Evolutionary conservation across 1,140 invertebrate genomes (phyloP).

Genomic region (Ceratosolen fusciceps): DNA sequence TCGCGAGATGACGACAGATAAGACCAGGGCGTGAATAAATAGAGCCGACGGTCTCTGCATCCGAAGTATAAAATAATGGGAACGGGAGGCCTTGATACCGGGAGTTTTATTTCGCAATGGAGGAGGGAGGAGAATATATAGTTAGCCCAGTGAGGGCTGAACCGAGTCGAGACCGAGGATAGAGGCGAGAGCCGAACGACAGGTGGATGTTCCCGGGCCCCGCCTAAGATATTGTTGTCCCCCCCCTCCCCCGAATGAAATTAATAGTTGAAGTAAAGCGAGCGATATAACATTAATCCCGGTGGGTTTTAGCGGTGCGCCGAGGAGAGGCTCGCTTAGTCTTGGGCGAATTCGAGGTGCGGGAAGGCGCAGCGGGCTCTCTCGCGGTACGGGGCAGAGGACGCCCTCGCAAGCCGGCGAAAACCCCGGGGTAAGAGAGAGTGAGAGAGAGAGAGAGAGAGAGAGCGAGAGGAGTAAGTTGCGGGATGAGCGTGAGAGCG

Average conservation of each 20-base stretch:
- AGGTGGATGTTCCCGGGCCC: constrained; percentile 46
- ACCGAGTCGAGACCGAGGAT: constrained; percentile 3
- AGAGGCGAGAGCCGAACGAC: constrained; percentile 41
- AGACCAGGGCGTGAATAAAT: no score
- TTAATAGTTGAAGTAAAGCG: constrained; percentile 63
- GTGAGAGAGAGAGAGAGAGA: constrained; percentile 27
- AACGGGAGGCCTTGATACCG: no score
- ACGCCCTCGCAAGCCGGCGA: neutral
- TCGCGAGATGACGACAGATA: no score
- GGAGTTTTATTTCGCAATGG: no score
- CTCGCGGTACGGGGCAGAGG: constrained; percentile 1
- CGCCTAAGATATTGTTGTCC: constrained; percentile 62
- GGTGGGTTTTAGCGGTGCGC: constrained; percentile 60
- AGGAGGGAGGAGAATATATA: neutral
- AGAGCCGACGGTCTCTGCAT: no score
- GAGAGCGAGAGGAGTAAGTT: constrained; percentile 42
- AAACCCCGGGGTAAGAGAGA: neutral
- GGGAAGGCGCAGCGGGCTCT: constrained; percentile 10
- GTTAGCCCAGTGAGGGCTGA: neutral
- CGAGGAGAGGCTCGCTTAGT: constrained; percentile 53
- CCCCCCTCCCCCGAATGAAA: no score
- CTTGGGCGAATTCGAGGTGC: constrained; percentile 4
- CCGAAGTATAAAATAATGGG: no score
- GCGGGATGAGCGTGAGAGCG: constrained; percentile 48
- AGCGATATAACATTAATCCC: constrained; percentile 65